Conservation (phyloP, 2,797 vertebrate genomes). For the Alauda arvensis region DNA sequence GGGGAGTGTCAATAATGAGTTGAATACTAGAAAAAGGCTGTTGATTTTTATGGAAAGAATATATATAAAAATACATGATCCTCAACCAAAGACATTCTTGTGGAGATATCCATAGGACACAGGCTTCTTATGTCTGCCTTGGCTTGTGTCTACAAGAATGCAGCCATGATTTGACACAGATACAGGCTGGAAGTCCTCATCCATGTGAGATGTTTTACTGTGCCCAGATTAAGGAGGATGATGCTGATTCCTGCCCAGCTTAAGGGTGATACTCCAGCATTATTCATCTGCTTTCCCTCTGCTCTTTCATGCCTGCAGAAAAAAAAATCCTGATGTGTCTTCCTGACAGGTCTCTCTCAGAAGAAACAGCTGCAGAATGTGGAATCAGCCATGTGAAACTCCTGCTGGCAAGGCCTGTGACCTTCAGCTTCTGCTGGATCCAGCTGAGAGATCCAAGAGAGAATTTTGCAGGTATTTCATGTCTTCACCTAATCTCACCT, state of each 20-base stretch:
- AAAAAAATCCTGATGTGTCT: not conserved
- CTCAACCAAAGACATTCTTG: not conserved
- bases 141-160: not conserved
- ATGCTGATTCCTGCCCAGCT: not conserved
- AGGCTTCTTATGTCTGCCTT: not conserved
- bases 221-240: not conserved
- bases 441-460: not conserved
- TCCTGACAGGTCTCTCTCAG: not conserved
- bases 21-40: not conserved
- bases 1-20: not conserved
- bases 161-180: not conserved
- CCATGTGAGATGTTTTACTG: not conserved
- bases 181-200: not conserved
- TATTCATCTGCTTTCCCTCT: not conserved
- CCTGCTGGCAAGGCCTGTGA: not conserved
- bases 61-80: not conserved
- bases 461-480: not conserved
- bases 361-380: not conserved
- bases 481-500: not conserved
- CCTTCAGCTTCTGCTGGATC: not conserved
- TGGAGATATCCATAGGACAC: not conserved
- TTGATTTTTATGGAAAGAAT: constrained; percentile 10
- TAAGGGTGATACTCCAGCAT: not conserved
- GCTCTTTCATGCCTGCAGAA: not conserved
- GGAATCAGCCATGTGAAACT: not conserved